Percentiles rank a stretch among this genome's conserved stretches.
Evolutionary conservation across 2,888 invertebrate species (phyloP).

Genomic region (Buathra laborator): DNA sequence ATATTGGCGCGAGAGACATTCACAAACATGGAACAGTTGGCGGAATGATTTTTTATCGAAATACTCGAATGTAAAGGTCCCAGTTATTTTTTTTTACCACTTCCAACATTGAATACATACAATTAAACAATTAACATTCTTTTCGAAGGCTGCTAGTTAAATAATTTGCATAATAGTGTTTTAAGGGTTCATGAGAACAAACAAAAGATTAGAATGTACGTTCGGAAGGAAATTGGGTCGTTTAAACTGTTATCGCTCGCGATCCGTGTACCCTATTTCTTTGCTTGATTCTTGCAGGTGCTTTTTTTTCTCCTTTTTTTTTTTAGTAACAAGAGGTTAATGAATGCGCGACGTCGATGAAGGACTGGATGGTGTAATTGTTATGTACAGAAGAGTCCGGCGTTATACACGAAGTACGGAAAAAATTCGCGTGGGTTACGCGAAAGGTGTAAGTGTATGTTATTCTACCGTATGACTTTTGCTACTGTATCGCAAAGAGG

Average conservation of each 20-base stretch:
- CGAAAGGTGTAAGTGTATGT: constrained; percentile 40
- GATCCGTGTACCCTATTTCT: background rate
- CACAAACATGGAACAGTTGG: background rate
- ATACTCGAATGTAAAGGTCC: background rate
- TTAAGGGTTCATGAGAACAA: too few species aligned
- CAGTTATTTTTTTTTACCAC: background rate
- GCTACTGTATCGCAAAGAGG: constrained; percentile 23
- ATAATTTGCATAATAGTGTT: too few species aligned
- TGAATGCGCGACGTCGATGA: constrained; percentile 44
- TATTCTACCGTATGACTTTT: constrained; percentile 27
- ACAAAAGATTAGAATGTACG: background rate
- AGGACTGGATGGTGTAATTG: constrained; percentile 16
- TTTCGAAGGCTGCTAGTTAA: too few species aligned
- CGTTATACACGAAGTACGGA: background rate
- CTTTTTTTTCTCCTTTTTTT: background rate
- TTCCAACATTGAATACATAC: background rate
- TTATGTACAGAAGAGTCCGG: constrained; percentile 40
- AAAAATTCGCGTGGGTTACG: constrained; percentile 35
- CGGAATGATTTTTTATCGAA: background rate
- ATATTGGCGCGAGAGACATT: constrained; percentile 25
- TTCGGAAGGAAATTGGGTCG: background rate
- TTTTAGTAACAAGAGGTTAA: constrained; percentile 54
- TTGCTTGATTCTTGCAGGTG: background rate
- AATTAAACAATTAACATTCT: too few species aligned
- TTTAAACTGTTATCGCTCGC: constrained; percentile 4